Base-by-base conservation (phyloP, 1,140 invertebrate genomes). In the Drosophila asahinai region DNA sequence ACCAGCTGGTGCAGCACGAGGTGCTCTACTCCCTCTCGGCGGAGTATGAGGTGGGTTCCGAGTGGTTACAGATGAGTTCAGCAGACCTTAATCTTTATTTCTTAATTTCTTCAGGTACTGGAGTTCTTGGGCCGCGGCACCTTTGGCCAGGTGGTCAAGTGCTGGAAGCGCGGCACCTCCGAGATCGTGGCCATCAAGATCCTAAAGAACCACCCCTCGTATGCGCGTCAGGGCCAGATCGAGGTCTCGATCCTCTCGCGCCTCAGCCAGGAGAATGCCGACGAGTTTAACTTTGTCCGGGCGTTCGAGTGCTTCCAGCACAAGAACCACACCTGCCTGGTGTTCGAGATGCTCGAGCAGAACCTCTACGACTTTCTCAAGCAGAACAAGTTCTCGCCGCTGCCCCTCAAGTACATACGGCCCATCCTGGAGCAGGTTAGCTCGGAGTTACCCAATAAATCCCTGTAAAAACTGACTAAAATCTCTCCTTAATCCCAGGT, bases 141-240 rank as follows among this genome's bases (percentile, higher is more conserved):
- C 57, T 99, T 99, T 94, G 99, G 99, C 71, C 99, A 99, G 95
- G 99, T 99, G 81, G 99, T 99, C 83, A 99, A 99, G 95, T 99
- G 99, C 94, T 99, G 99, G 99, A 99, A 99, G 94, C 99, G 99
- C 93, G 99, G 99, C 93, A 99, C 99, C 66, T 99, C 99, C 93
- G 99, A 99, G 94, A 99, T 99, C 91, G 99, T 99, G 75, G 99
- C 99, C 90, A 99, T 99, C 93, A 99, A 99, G 95, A 99, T 99
- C 93, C 94, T 99, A 33, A 99, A 99, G 94, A 99, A 99, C 94
- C 99, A 99, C 95, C 99, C 99, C 59, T 99, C 98, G 60, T 99
- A 99, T 95, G 99, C 99, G 67, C 96, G 99, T 84, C 99, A 99
- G 95, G 99, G 99, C 80, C 99, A 99, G 94, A 99, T 99, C 94